Percentiles rank a stretch among this genome's conserved stretches.
Evolutionary conservation across 2,113 vertebrate genomes (phyloP).

Genomic region (Cinclus cinclus): DNA sequence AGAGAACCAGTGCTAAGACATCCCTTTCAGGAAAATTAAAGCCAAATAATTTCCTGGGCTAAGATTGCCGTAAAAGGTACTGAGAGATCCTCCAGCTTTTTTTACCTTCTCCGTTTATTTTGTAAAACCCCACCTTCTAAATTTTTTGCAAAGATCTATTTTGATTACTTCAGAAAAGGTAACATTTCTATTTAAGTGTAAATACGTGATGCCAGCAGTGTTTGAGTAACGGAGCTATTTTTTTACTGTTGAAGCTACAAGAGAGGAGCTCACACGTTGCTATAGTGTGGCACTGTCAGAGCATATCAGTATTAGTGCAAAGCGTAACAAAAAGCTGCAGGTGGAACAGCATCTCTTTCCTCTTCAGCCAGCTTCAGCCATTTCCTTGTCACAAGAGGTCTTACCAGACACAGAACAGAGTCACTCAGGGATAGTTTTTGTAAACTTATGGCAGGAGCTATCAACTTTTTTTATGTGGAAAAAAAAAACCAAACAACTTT

Average conservation of each 20-base stretch:
- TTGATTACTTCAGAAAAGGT: conserved; percentile 76
- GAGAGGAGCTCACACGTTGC: conserved; percentile 31
- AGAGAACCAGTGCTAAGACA: not conserved
- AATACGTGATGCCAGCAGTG: conserved; percentile 71
- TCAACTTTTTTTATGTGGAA: conserved; percentile 36
- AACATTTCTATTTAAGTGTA: conserved; percentile 80
- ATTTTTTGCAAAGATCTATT: conserved; percentile 81
- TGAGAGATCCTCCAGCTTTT: conserved; percentile 64
- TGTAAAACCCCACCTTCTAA: conserved; percentile 72
- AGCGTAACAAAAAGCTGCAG: conserved; percentile 3
- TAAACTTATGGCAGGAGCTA: conserved; percentile 44
- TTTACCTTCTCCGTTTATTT: conserved; percentile 67
- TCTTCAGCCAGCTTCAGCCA: conserved; percentile 40
- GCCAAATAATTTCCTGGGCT: conserved; percentile 29
- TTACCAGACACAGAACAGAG: conserved; percentile 26
- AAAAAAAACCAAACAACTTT: not conserved
- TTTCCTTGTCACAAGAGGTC: conserved; percentile 55
- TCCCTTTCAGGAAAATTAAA: conserved; percentile 52
- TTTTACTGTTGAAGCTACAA: conserved; percentile 53
- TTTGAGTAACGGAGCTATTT: conserved; percentile 71
- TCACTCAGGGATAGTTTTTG: conserved; percentile 61
- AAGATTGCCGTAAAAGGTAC: conserved; percentile 61
- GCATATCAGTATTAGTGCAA: conserved; percentile 51
- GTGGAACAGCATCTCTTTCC: conserved; percentile 33
- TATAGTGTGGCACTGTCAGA: conserved; percentile 18